Base-by-base conservation (phyloP, 1,140 invertebrate species). In the Drosophila novamexicana region DNA sequence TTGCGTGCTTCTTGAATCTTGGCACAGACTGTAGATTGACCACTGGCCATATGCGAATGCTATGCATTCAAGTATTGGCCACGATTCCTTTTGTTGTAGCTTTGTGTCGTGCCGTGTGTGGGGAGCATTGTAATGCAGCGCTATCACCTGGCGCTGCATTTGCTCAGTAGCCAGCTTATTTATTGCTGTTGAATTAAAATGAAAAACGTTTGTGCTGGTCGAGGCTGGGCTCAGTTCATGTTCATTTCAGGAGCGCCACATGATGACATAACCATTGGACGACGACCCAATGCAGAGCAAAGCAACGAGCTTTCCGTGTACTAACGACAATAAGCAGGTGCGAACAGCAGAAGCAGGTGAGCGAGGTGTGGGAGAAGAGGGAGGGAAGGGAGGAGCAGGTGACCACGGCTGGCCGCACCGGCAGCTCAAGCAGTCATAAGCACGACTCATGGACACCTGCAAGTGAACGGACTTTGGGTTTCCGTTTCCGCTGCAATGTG, bases 401-500 rank as follows among this genome's bases (percentile, higher is more conserved):
- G 66, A 71, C 72, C 66, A 64, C 59, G 54, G 53, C 61, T 75
- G 75, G 52, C 47, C 75, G 66, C 73, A 63, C 66, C 71, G 54
- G 71, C 63, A 86, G 73, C 82, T 79, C 76, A 82, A 86, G 79
- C 45, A 83, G 76, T 88, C 79, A 88, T 83, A 88, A 89, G 86
- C 82, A 86, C 84, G 66, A 68, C 50, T 74, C 75, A 39, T 66
- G 22, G 50, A 72, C 82, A 85, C 75, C 78, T 85, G 81, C 82
- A 80, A 76, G 61, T 73, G 58, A 76, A 50, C 57, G 58, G 61
- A 65, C 56, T 56, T 82, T 79, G 45, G 77, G 84, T 89, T 84
- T 89, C 77, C 84, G 84, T 44, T 89, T 81, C 84, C 84, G 77
- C 50, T 88, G 83, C 83, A 86, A 86, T 86, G 83, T 88, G 83